These are phyloP conservation scores for Hippocampus kuda DNA, from an alignment of 2,797 vertebrate genomes.

Conservation along the genomic window DNA sequence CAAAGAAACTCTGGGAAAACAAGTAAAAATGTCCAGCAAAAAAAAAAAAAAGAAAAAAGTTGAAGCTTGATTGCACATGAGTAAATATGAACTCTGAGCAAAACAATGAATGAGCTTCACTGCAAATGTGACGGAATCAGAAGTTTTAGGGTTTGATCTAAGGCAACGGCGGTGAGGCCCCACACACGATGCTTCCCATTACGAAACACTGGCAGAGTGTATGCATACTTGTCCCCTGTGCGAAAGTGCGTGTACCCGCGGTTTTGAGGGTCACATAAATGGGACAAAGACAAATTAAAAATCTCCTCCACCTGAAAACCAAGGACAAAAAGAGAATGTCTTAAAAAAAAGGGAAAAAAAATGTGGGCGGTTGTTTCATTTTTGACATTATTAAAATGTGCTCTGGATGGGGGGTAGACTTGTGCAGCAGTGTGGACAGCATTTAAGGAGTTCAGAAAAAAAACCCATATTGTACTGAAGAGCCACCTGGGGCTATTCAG, in stretches of 20 bases:
- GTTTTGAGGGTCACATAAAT: conserved; percentile 72
- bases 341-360: not conserved
- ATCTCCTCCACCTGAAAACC: conserved; percentile 78
- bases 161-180: conserved; percentile 80
- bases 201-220: conserved; percentile 82
- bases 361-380: no score
- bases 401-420: not conserved
- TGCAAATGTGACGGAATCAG: conserved; percentile 42
- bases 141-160: conserved; percentile 72
- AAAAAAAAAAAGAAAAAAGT: not conserved
- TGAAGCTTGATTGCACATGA: not conserved
- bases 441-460: not conserved
- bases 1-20: not conserved
- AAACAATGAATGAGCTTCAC: not conserved
- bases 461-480: not conserved
- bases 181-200: conserved; percentile 77
- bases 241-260: conserved; percentile 85
- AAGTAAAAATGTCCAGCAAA: not conserved
- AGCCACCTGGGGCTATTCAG: not conserved
- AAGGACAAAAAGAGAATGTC: conserved; percentile 2
- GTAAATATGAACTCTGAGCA: not conserved
- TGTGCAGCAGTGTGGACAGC: not conserved
- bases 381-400: no score
- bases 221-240: conserved; percentile 58
- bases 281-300: conserved; percentile 75